A percentile compares a stretch with the other conserved stretches of the same genome.
These are phyloP conservation scores for Leptopilina clavipes DNA, from an alignment of 1,140 invertebrate species.

Conservation along the genomic window DNA sequence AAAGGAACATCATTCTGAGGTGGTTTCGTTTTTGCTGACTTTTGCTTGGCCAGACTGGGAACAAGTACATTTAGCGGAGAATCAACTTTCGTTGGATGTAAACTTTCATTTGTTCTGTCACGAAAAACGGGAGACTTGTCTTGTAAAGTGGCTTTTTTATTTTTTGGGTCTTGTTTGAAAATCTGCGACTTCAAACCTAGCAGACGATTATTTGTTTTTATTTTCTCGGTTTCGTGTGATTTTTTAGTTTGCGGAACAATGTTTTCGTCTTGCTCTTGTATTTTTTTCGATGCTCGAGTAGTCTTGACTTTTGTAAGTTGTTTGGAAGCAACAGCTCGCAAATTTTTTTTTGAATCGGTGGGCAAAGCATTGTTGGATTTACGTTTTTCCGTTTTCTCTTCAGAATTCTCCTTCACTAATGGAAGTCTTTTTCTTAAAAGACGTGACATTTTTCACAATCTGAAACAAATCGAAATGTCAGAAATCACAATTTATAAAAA, in stretches of 20 bases:
- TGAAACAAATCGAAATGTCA: neutral
- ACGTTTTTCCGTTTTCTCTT: neutral
- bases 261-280: constrained; percentile 11
- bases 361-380: neutral
- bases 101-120: neutral
- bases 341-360: neutral
- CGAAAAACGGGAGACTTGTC: constrained; percentile 8
- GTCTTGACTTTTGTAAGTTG: neutral
- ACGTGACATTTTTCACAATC: neutral
- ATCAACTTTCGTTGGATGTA: neutral
- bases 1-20: neutral
- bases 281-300: neutral
- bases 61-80: neutral
- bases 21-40: neutral
- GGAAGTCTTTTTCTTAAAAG: neutral
- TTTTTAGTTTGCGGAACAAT: neutral
- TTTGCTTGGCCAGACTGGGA: neutral
- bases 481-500: too few relatives aligned
- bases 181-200: neutral
- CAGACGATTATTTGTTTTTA: neutral
- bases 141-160: neutral
- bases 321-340: neutral
- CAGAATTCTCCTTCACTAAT: neutral
- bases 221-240: neutral
- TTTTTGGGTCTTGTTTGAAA: neutral